Evolutionary conservation across 2,113 vertebrate species (phyloP).

Genomic region (Ursus arctos): DNA sequence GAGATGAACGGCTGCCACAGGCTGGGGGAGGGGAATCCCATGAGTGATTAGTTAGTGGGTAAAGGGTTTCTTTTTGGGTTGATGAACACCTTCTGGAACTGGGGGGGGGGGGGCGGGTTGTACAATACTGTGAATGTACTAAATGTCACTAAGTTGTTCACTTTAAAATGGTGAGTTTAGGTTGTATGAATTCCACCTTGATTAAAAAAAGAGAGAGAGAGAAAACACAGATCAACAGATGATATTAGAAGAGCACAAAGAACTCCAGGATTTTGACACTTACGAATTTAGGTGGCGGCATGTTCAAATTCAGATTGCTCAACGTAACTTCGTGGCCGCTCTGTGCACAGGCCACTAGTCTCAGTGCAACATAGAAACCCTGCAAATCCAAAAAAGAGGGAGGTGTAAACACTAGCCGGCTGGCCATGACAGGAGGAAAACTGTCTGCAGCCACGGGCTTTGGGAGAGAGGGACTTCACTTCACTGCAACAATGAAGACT

Average conservation of each 20-base stretch:
- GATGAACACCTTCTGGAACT: background rate
- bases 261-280: constrained; percentile 84
- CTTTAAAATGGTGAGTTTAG: background rate
- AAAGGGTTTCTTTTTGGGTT: background rate
- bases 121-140: background rate
- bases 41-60: background rate
- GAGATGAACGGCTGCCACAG: background rate
- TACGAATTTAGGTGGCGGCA: constrained; percentile 97
- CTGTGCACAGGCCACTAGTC: constrained; percentile 97
- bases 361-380: constrained; percentile 96
- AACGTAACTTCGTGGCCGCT: constrained; percentile 94
- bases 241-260: background rate
- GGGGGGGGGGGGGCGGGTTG: fast-evolving
- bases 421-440: background rate
- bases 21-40: background rate
- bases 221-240: background rate
- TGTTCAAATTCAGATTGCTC: constrained; percentile 91
- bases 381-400: constrained; percentile 79
- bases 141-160: background rate
- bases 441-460: too few species aligned
- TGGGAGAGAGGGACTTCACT: fast-evolving
- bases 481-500: background rate
- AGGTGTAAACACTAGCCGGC: background rate
- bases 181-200: background rate
- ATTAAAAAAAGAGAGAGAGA: background rate